Percentiles rank a stretch among this genome's conserved stretches.
Evolutionary conservation across 2,888 invertebrate species (phyloP).

Genomic region (Erebia epiphron): DNA sequence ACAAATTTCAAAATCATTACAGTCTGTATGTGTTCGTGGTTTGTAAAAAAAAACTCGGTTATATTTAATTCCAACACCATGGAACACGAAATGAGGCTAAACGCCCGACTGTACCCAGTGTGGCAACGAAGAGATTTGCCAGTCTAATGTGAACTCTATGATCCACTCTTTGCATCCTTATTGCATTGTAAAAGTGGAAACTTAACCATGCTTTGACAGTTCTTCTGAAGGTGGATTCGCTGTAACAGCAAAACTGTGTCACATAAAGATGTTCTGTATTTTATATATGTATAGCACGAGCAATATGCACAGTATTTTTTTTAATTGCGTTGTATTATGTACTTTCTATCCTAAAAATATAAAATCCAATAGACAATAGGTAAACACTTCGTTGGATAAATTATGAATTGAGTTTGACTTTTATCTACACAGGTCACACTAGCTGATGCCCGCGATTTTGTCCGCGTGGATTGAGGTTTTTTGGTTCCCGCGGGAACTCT

Average conservation of each 20-base stretch:
- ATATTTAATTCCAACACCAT: constrained; percentile 36
- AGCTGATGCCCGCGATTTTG: too few relatives aligned
- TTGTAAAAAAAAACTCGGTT: constrained; percentile 1
- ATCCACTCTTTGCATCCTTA: constrained; percentile 43
- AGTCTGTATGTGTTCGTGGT: background rate
- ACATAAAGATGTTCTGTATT: constrained; percentile 75
- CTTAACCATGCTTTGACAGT: constrained; percentile 49
- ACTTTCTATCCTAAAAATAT: background rate
- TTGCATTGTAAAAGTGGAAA: constrained; percentile 46
- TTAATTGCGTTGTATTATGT: constrained; percentile 4
- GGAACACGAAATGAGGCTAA: constrained; percentile 56
- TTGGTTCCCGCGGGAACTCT: too few relatives aligned
- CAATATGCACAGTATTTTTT: constrained; percentile 65
- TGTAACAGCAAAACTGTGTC: constrained; percentile 74
- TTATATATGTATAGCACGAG: constrained; percentile 62
- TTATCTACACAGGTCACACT: background rate
- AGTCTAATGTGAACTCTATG: constrained; percentile 48
- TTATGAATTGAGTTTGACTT: background rate
- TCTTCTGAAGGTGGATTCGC: constrained; percentile 59
- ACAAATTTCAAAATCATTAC: background rate
- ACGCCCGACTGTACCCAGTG: constrained; percentile 53
- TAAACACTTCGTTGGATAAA: background rate
- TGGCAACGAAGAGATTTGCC: constrained; percentile 50
- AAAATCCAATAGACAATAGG: background rate
- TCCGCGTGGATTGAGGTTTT: too few relatives aligned